Conservation (phyloP, 1,140 invertebrate species). For the Cyclina sinensis region DNA sequence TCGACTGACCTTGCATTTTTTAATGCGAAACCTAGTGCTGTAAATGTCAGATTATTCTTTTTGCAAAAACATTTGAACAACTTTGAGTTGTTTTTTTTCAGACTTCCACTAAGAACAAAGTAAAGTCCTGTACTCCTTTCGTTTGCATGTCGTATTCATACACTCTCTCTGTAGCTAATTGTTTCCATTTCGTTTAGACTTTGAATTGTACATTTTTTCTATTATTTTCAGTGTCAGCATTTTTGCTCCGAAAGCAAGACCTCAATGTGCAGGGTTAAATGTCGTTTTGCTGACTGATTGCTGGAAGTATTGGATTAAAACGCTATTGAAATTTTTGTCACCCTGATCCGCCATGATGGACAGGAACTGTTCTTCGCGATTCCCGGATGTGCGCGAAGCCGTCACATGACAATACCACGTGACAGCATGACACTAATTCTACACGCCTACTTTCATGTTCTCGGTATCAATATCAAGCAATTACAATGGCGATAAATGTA, state of each 20-base stretch:
- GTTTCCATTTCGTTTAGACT: constrained; percentile 1
- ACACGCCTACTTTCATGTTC: constrained; percentile 60
- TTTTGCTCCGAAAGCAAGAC: neutral
- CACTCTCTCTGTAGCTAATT: neutral
- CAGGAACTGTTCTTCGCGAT: constrained; percentile 17
- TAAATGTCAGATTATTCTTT: no score
- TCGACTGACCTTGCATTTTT: no score
- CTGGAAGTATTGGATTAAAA: constrained; percentile 50
- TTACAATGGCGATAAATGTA: constrained; percentile 39
- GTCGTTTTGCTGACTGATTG: constrained; percentile 6
- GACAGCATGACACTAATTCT: constrained; percentile 60
- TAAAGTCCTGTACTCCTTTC: no score
- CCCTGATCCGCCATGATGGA: constrained; percentile 32
- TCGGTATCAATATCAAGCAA: constrained; percentile 39
- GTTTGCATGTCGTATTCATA: no score
- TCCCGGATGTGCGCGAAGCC: constrained; percentile 57
- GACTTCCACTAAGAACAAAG: no score
- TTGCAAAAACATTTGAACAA: no score
- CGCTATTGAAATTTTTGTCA: constrained; percentile 24
- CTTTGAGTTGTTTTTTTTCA: no score
- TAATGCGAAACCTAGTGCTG: no score
- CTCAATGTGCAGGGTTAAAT: neutral
- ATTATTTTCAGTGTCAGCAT: neutral
- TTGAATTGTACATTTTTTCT: neutral
- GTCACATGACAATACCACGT: constrained; percentile 66